Base-by-base conservation (phyloP, 2,888 invertebrate genomes). In the Cheilosia vernalis region DNA sequence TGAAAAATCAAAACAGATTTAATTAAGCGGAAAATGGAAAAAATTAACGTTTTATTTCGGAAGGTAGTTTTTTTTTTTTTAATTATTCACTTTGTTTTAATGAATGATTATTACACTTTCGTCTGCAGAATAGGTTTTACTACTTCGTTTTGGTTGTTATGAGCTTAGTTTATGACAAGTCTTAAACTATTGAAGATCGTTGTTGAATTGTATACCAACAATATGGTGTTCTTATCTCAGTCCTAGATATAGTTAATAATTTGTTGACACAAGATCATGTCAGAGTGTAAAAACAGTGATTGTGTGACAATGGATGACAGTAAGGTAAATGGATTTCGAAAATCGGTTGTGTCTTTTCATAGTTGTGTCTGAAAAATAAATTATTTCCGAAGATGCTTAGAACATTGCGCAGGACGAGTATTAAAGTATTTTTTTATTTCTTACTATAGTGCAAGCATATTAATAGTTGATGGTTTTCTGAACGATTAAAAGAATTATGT, bases 21-120 rank as follows among this genome's bases (percentile, higher is more conserved):
- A 78, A 73, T 73, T 73, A 51, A 53, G 61, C 72, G 83, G 72
- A 73, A 78, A 69, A 64, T 73, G n/a, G n/a, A 56, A 56, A 56
- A 51, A 73, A 63, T 83, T 69, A 67, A 21, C 44, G 9, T 61
- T 56, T 30, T 44, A 40, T 58, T 19, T 74, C 37, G 9, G 15
- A 33, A n/a, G 21, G 15, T 53, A 19, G 13, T 13, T 33, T 30
- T 33, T 30, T 49, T 64, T 17, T 49, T 66, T 55, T 56, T 60
- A 78, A 73, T 67, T 73, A 69, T 73, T 58, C 10, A 9, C 7
- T 17, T 13, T 4, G 4, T 37, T 33, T n/a, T 60, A 67, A 60
- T 77, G 53, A 61, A 24, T 33, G 42, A 44, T 77, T 33, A 67
- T 67, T 53, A 67, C 33, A 1, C 27, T n/a, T 6, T 13, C 24